Base-by-base conservation (phyloP, 92 coral and sea anemone species). In the Epizoanthus fatuus region DNA sequence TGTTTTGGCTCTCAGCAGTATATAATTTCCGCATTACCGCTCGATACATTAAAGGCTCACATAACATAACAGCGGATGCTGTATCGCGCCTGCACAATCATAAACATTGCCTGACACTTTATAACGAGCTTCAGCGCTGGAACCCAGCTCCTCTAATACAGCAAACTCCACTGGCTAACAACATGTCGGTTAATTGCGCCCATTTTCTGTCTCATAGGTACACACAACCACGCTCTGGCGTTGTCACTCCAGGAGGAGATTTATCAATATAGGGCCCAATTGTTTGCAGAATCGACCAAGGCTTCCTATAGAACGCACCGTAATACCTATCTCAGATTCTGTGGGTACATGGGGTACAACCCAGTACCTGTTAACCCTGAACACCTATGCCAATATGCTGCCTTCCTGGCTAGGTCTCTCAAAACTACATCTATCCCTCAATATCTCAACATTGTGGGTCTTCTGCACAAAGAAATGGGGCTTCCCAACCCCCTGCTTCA, bases 1-100 rank as follows among this genome's bases (percentile, higher is more conserved):
- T 89, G 44, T 83, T 89, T 70, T 90, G 93, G 93, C 83, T 56
- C 7, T 88, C 75, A 19, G 88, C 88, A 14, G 4, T 79, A 0
- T 19, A 69, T 47, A 89, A 89, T 20, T 89, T 89, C 51, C 89
- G 73, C 40, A 73, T 89, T 19, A 59, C 86, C 2, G 86, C 89
- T 0, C 81, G 60, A 14, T 89, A 89, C 70, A 16, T 89, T 13
- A 73, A 45, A 59, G 89, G 86, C 25, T 14, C 52, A 13, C 22
- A 42, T 8, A 85, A 85, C 72, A 59, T 65, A 0, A 22, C 85
- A 5, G 93, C 93, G 2, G 77, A 74, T 52, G 35, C 75, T 5
- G 45, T 56, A 22, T 75, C 89, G 14, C 67, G 66, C 78, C 22
- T 85, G 8, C 84, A 75, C 5, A 53, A 79, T 20, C 57, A 17